A percentile compares a stretch with the other conserved stretches of the same genome.
These are phyloP conservation scores for Tipula helvola DNA, from an alignment of 2,888 invertebrate genomes.

Conservation along the genomic window DNA sequence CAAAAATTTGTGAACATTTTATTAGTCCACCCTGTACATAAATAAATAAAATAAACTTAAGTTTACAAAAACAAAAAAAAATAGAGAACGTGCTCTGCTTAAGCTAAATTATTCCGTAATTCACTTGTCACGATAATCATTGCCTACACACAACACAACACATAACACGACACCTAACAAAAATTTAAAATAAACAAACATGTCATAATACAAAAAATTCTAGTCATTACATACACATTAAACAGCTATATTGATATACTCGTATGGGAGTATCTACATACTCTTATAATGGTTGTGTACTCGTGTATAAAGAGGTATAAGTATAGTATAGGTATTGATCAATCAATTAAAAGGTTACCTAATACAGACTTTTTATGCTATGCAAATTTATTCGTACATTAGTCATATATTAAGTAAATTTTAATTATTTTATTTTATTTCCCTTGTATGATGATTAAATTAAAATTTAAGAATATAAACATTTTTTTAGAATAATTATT, in stretches of 20 bases:
- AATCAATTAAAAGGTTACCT: neutral
- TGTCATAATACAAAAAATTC: neutral
- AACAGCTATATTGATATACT: neutral
- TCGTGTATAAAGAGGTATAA: neutral
- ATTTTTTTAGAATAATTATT: neutral
- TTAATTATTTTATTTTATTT: neutral
- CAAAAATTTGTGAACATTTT: too few species aligned
- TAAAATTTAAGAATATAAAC: neutral
- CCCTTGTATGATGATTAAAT: neutral
- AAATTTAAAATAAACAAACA: neutral
- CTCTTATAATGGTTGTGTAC: neutral
- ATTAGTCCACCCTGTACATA: too few species aligned
- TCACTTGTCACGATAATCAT: neutral
- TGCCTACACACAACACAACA: neutral
- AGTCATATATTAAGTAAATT: neutral
- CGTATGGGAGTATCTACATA: neutral
- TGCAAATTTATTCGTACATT: neutral
- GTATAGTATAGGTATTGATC: neutral
- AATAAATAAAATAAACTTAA: too few species aligned
- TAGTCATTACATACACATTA: neutral
- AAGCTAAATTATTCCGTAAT: neutral
- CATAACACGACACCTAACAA: neutral
- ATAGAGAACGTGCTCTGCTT: too few species aligned
- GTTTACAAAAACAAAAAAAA: too few species aligned
- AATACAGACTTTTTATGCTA: neutral